Base-by-base conservation (phyloP, 2,797 vertebrate genomes). In the Aplochiton taeniatus region DNA sequence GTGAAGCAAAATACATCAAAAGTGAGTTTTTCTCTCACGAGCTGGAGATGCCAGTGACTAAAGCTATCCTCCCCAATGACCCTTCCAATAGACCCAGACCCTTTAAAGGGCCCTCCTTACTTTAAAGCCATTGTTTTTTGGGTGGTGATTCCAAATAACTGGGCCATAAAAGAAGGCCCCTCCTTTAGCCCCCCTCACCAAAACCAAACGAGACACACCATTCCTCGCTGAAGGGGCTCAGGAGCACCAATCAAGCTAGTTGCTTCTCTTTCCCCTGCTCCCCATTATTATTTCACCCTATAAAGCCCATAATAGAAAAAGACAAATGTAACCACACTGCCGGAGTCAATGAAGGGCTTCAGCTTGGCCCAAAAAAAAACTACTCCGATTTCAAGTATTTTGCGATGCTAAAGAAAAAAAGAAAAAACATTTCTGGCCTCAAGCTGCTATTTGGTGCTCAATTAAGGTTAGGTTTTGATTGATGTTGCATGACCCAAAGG, bases 171-270 rank as follows among this genome's bases (percentile, higher is more conserved):
- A 75, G 70, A 42, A 66, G 72, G n/a, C n/a, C 76, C 62, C 74
- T 87, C 78, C 67, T 78, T 82, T 60, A 65, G 16, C 52, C 73
- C 77, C 78, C 69, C 54, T 74, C 72, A 71, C 68, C 77, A 79
- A 68, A 84, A 78, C 77, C 65, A 64, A 55, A 62, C 59, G 60
- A 75, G 13, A n/a, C 53, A 46, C 14, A 4, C 43, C 11, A 44
- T 50, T 75, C 65, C 54, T 66, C 77, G 83, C 82, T 81, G 87
- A 74, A 77, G 81, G 58, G 78, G 66, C 73, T 72, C 70, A 77
- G 80, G 84, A 84, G 83, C 85, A 87, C 83, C 81, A 85, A 86
- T 88, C 86, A 89, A 88, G 77, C 72, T 4, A 68, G 61, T 74
- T 82, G 77, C 77, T 63, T 82, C 80, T 83, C 69, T 31, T 72